Conservation (phyloP, 92 coral and sea anemone species). For the Paragorgia papillata region DNA sequence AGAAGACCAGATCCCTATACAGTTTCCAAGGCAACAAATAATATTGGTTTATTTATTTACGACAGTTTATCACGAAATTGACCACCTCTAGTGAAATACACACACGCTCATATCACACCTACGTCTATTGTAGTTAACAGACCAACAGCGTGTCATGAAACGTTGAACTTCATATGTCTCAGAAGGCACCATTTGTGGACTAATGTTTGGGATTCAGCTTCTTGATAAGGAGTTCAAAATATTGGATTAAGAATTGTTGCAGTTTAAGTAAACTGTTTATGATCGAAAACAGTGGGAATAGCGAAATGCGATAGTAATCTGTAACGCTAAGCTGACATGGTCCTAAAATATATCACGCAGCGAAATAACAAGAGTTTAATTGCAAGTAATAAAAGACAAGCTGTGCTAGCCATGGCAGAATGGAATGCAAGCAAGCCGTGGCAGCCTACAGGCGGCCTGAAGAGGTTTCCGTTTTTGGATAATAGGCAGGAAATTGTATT, state of each 20-base stretch:
- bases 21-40: too few species aligned
- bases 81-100: background rate
- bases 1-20: too few species aligned
- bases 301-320: conserved; percentile 2
- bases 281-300: conserved; percentile 24
- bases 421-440: conserved; percentile 5
- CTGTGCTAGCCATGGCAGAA: conserved; percentile 13
- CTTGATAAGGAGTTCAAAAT: background rate
- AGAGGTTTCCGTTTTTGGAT: conserved; percentile 18
- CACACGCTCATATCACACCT: background rate
- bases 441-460: conserved; percentile 24
- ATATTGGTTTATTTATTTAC: too few species aligned
- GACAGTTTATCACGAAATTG: background rate
- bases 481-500: conserved; percentile 47
- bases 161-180: background rate
- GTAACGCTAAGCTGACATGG: conserved; percentile 33
- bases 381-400: conserved; percentile 42
- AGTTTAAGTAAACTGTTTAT: conserved; percentile 34
- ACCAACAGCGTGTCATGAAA: background rate
- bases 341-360: background rate
- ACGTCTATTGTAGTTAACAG: background rate
- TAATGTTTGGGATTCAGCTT: background rate
- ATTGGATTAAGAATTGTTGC: background rate
- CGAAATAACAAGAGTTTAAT: conserved; percentile 30
- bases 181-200: background rate